A percentile compares a stretch with the other conserved stretches of the same genome.
Evolutionary conservation across 1,140 invertebrate genomes (phyloP).

Genomic region (Heliconius eleuchia): DNA sequence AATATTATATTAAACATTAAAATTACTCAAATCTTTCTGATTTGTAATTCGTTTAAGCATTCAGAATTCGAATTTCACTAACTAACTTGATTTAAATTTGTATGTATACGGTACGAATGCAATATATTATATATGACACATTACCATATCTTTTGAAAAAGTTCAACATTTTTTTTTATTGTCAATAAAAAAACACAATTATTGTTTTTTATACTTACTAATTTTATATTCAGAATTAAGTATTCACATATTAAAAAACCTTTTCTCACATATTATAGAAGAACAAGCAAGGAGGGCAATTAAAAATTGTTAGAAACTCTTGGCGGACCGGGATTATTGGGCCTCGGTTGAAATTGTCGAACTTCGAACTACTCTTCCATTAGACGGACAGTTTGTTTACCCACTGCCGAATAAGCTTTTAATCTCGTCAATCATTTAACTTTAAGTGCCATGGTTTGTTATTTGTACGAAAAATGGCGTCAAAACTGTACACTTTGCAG

Average conservation of each 20-base stretch:
- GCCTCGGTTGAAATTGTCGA: slow-evolving; percentile 27
- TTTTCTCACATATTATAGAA: background rate
- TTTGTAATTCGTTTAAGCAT: too few species aligned
- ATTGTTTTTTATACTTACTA: too few species aligned
- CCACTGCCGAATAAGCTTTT: slow-evolving; percentile 33
- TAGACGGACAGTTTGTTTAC: slow-evolving; percentile 35
- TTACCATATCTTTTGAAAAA: too few species aligned
- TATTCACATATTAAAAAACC: background rate
- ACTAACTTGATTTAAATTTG: too few species aligned
- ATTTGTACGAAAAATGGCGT: background rate
- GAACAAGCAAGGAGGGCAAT: slow-evolving; percentile 10
- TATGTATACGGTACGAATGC: too few species aligned
- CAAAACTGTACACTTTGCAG: background rate
- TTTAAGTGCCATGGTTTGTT: background rate
- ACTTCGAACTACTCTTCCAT: slow-evolving; percentile 34
- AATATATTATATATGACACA: too few species aligned
- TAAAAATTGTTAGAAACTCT: slow-evolving; percentile 35
- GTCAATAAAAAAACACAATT: too few species aligned
- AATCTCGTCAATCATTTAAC: slow-evolving; percentile 25
- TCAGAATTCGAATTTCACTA: too few species aligned
- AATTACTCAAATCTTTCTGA: too few species aligned
- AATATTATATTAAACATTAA: too few species aligned
- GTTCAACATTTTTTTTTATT: too few species aligned
- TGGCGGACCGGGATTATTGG: slow-evolving; percentile 32
- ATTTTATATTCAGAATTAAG: background rate